Base-by-base conservation (phyloP, 2,113 vertebrate genomes). In the Lasiurus borealis region DNA sequence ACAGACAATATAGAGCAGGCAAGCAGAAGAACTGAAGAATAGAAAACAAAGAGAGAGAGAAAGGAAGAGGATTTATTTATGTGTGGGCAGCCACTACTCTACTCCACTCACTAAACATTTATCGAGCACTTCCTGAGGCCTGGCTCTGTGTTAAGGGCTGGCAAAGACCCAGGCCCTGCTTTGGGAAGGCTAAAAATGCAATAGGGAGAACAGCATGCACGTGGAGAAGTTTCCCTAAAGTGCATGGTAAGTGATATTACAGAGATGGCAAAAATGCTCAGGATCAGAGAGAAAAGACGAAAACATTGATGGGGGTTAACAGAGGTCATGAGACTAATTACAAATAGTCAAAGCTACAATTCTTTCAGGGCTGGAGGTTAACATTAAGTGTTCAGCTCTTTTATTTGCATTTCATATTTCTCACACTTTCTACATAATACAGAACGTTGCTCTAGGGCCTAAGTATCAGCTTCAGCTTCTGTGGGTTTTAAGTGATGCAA, bases 301-400 rank as follows among this genome's bases (percentile, higher is more conserved):
- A 48, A 12, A 75, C 19, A 84, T 10, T 80, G 54, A 50, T 50
- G 44, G n/a, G 66, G 46, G 40, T 76, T 90, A 88, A n/a, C 57
- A 85, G 91, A 95, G 29, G n/a, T 90, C 71, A 59, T 36, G 18
- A 81, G 27, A 81, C 16, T 69, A 72, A 52, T 90, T 36, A 48
- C 29, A 87, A 87, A 75, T 8, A 90, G 90, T 57, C 40, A 95
- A 64, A 72, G 15, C 75, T 40, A 71, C 16, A 1, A 85, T 64
- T 89, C 84, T 90, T 6, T 77, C 50, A 93, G 36, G 69, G 88
- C 19, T 66, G 34, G 76, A 93, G 31, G 44, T 75, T 77, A 83
- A 92, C n/a, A 57, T 40, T 62, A 62, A 21, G 18, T 75, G 73
- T 69, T 90, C 27, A 92, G 75, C 19, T 96, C 75, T 40, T 40